These are phyloP conservation scores for Amphipyra berbera DNA, from an alignment of 2,888 invertebrate species.

Conservation along the genomic window DNA sequence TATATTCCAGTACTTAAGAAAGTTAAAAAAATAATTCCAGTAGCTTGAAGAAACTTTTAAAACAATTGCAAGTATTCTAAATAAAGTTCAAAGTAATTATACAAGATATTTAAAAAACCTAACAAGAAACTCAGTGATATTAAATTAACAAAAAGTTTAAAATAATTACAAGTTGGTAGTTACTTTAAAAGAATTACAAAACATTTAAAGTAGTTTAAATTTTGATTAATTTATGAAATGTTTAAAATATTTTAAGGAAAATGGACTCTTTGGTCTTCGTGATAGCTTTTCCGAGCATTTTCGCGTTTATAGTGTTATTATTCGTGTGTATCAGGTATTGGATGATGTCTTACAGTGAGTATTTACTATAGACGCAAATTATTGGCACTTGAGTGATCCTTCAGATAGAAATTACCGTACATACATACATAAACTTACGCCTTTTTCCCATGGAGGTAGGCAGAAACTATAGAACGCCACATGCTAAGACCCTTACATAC, in stretches of 20 bases:
- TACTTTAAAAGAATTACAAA: too few species aligned
- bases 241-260: background rate
- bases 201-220: background rate
- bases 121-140: background rate
- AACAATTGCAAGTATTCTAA: background rate
- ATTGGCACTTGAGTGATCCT: background rate
- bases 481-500: too few species aligned
- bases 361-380: background rate
- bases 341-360: slow-evolving; percentile 34
- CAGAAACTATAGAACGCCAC: too few species aligned
- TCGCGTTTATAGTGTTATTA: slow-evolving; percentile 28
- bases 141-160: background rate
- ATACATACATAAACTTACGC: too few species aligned
- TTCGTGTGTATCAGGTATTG: slow-evolving; percentile 39
- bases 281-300: slow-evolving; percentile 32
- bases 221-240: background rate
- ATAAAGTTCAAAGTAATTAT: background rate
- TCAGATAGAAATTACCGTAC: too few species aligned
- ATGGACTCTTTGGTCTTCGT: slow-evolving; percentile 34
- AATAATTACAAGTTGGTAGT: too few species aligned
- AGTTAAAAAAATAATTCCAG: too few species aligned
- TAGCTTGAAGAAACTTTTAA: too few species aligned
- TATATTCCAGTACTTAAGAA: too few species aligned
- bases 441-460: too few species aligned
- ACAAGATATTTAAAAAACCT: background rate